These are phyloP conservation scores for Poeciliopsis retropinna DNA, from an alignment of 2,113 vertebrate species.

Conservation along the genomic window DNA sequence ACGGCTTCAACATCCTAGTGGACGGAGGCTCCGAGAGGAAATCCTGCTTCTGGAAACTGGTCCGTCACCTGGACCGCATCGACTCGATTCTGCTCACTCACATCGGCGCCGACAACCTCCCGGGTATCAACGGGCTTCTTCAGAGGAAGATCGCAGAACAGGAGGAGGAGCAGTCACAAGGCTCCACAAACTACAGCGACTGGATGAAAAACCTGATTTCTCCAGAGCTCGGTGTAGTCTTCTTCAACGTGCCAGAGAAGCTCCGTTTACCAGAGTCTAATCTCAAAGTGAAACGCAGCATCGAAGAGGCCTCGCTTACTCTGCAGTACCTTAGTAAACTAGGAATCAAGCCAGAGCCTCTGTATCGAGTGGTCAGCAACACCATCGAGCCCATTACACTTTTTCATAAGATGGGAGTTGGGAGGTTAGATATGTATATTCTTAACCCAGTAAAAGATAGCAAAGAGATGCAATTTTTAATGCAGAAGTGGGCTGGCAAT, in stretches of 20 bases:
- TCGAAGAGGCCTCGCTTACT: slow-evolving; percentile 94
- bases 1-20: slow-evolving; percentile 97
- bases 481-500: slow-evolving; percentile 98
- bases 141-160: slow-evolving; percentile 96
- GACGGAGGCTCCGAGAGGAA: slow-evolving; percentile 96
- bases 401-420: slow-evolving; percentile 99
- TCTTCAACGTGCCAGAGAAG: slow-evolving; percentile 97
- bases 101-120: slow-evolving; percentile 97
- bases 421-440: slow-evolving; percentile 95
- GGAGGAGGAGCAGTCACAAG: slow-evolving; percentile 94
- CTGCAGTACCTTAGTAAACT: slow-evolving; percentile 92
- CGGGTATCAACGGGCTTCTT: slow-evolving; percentile 96
- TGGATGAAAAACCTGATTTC: slow-evolving; percentile 99
- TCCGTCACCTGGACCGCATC: slow-evolving; percentile 95
- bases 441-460: slow-evolving; percentile 97
- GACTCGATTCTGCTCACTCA: slow-evolving; percentile 96
- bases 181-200: slow-evolving; percentile 91
- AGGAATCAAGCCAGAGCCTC: slow-evolving; percentile 90
- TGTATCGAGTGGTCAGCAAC: slow-evolving; percentile 90
- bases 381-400: slow-evolving; percentile 94
- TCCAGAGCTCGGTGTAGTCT: slow-evolving; percentile 95
- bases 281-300: slow-evolving; percentile 94
- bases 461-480: slow-evolving; percentile 99
- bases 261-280: slow-evolving; percentile 91
- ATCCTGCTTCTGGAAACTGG: slow-evolving; percentile 99